Conservation (phyloP, 92 coral and sea anemone species). For the Porites cylindrica region DNA sequence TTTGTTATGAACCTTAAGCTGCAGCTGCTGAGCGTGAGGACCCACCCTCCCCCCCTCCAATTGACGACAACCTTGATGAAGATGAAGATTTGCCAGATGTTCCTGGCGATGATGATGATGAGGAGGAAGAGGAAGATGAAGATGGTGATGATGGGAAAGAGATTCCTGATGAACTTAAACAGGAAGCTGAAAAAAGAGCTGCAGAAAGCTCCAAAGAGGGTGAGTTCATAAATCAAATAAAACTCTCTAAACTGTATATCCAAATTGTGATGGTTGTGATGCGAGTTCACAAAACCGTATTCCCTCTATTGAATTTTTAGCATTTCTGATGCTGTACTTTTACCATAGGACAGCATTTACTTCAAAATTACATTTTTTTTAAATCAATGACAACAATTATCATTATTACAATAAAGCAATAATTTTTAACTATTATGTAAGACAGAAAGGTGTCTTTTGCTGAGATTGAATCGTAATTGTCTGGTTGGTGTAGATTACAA, state of each 20-base stretch:
- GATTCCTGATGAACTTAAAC: slow-evolving; percentile 53
- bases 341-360: too few species aligned
- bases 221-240: not conserved
- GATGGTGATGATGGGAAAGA: slow-evolving; percentile 67
- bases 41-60: slow-evolving; percentile 75
- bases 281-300: too few species aligned
- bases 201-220: slow-evolving; percentile 1
- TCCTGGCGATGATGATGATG: slow-evolving; percentile 84
- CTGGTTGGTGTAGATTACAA: too few species aligned
- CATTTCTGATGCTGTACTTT: too few species aligned
- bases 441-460: too few species aligned
- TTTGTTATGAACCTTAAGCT: not conserved
- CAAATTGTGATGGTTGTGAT: too few species aligned
- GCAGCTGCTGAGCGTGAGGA: slow-evolving; percentile 42
- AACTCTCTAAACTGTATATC: not conserved
- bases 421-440: too few species aligned
- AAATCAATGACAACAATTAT: too few species aligned
- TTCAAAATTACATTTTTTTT: too few species aligned
- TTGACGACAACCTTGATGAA: slow-evolving; percentile 85
- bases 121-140: slow-evolving; percentile 82
- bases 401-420: too few species aligned
- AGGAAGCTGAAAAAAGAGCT: slow-evolving; percentile 46
- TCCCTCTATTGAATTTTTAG: too few species aligned
- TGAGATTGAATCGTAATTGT: too few species aligned
- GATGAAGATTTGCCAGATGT: slow-evolving; percentile 91